Evolutionary conservation across 2,888 invertebrate genomes (phyloP).

Genomic region (Helleia helle): DNA sequence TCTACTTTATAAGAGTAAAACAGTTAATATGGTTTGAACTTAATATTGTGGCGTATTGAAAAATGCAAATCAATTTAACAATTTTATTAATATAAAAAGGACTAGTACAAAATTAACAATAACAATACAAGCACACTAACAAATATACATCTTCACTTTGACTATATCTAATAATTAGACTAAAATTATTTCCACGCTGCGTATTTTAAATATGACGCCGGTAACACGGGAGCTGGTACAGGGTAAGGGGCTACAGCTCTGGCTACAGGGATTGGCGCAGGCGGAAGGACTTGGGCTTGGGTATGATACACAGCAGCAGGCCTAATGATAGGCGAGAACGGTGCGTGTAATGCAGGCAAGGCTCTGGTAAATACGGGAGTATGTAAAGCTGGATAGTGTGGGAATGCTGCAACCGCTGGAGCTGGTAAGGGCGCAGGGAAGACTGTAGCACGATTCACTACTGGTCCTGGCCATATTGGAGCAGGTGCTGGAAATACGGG

Average conservation of each 20-base stretch:
- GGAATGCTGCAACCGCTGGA: conserved; percentile 14
- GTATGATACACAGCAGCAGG: conserved; percentile 28
- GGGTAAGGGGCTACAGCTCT: background rate
- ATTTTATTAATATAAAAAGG: conserved; percentile 31
- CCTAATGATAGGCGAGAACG: conserved; percentile 35
- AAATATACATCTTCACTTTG: conserved; percentile 17
- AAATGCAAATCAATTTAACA: conserved; percentile 12
- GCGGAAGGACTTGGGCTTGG: conserved; percentile 32
- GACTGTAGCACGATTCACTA: conserved; percentile 20
- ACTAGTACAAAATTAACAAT: conserved; percentile 25
- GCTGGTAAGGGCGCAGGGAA: conserved; percentile 30
- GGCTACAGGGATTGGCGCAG: conserved; percentile 20
- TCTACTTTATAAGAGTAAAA: too few relatives aligned
- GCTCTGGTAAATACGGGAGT: conserved; percentile 27
- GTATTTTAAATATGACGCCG: conserved; percentile 36
- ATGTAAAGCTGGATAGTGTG: conserved; percentile 13
- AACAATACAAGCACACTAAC: conserved; percentile 22
- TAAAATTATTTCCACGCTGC: conserved; percentile 55
- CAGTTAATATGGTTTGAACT: too few relatives aligned
- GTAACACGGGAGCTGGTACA: conserved; percentile 14
- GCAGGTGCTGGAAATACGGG: conserved; percentile 22
- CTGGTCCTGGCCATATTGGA: conserved; percentile 21
- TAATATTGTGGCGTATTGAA: background rate
- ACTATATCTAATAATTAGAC: conserved; percentile 23
- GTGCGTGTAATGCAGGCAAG: conserved; percentile 28